Evolutionary conservation across 2,888 invertebrate genomes (phyloP).

Genomic region (Leptinotarsa juncta): DNA sequence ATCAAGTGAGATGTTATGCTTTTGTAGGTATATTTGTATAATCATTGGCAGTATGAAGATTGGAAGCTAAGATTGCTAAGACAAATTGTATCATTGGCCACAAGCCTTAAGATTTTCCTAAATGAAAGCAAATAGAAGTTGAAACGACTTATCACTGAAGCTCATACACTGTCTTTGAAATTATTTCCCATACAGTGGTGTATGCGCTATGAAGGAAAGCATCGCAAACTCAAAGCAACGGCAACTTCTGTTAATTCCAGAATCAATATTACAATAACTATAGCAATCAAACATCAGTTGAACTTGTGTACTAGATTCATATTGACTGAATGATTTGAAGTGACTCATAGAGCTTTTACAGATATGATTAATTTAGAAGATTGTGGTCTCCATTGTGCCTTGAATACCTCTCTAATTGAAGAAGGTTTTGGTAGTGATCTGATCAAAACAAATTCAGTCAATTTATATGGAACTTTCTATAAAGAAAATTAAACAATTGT

Average conservation of each 20-base stretch:
- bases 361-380: not conserved
- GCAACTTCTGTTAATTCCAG: slow-evolving; percentile 6
- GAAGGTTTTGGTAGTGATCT: not conserved
- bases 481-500: slow-evolving; percentile 1
- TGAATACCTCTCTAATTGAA: not conserved
- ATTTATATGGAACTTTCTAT: not conserved
- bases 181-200: slow-evolving; percentile 28
- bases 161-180: slow-evolving; percentile 28
- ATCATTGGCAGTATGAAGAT: slow-evolving; percentile 41
- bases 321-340: not conserved
- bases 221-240: slow-evolving; percentile 10
- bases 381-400: not conserved
- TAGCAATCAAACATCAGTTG: slow-evolving; percentile 19
- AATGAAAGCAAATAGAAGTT: not conserved
- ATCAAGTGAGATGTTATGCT: slow-evolving; percentile 42
- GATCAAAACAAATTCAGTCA: slow-evolving; percentile 1
- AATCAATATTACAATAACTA: slow-evolving; percentile 13
- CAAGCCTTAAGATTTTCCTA: not conserved
- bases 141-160: slow-evolving; percentile 24
- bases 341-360: not conserved
- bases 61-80: slow-evolving; percentile 38
- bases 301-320: slow-evolving; percentile 6
- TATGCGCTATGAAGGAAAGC: slow-evolving; percentile 35
- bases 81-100: not conserved
- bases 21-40: slow-evolving; percentile 35